Conservation (phyloP, 1,140 invertebrate species). For the Bradynema listronoti region DNA sequence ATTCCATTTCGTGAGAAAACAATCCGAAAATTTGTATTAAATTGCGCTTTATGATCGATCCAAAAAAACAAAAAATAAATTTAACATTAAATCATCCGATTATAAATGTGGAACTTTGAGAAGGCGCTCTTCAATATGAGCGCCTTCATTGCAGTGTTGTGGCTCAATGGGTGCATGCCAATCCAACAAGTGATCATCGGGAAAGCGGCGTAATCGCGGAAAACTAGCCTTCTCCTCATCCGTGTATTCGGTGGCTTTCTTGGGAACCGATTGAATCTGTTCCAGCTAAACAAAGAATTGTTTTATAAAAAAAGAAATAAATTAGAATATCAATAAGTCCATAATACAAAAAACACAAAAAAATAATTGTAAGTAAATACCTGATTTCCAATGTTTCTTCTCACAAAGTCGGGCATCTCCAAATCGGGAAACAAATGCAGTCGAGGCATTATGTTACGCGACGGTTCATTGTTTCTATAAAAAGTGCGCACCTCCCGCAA, state of each 20-base stretch:
- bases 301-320: not conserved
- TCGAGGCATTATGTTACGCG: conserved; percentile 42
- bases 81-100: not conserved
- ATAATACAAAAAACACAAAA: not conserved
- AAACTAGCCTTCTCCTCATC: conserved; percentile 45
- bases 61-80: not conserved
- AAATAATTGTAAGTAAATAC: conserved; percentile 12
- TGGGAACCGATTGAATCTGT: conserved; percentile 49
- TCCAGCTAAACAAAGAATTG: conserved; percentile 35
- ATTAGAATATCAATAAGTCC: not conserved
- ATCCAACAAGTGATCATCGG: conserved; percentile 15
- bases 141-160: not conserved
- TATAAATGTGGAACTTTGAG: not conserved
- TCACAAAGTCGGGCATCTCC: conserved; percentile 50
- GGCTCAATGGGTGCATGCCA: conserved; percentile 5
- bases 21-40: too few relatives aligned
- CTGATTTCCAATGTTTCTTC: conserved; percentile 52
- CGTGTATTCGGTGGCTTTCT: conserved; percentile 54
- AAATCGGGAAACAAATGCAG: conserved; percentile 54
- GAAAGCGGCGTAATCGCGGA: conserved; percentile 34
- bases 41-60: not conserved
- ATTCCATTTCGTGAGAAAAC: too few relatives aligned
- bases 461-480: conserved; percentile 15
- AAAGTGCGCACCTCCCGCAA: conserved; percentile 23
- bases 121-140: not conserved